Percentiles rank a stretch among this genome's conserved stretches.
Evolutionary conservation across 2,797 vertebrate species (phyloP).

Genomic region (Etheostoma perlongum): DNA sequence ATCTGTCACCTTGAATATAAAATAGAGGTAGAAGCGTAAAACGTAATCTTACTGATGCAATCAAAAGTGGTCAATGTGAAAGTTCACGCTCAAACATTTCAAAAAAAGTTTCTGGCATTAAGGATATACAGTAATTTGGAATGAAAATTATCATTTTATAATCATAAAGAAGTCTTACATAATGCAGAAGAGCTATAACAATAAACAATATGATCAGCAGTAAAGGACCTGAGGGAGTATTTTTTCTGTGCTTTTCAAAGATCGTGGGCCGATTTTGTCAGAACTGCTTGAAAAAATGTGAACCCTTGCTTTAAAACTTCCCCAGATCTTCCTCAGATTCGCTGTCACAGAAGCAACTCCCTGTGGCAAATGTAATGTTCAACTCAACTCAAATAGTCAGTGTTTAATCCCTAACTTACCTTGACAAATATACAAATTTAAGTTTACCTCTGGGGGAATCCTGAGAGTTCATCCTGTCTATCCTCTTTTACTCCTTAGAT

Average conservation of each 20-base stretch:
- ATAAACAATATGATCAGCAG: conserved; percentile 16
- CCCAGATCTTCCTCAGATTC: conserved; percentile 21
- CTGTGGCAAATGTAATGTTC: conserved; percentile 12
- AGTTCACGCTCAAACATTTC: background rate
- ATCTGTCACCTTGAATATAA: conserved; percentile 51
- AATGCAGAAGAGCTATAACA: conserved; percentile 27
- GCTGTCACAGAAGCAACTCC: conserved; percentile 20
- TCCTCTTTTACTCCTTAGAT: conserved; percentile 31
- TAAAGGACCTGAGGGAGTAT: conserved; percentile 56
- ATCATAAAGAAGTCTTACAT: conserved; percentile 24
- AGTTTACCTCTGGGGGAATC: conserved; percentile 26
- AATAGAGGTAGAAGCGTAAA: conserved; percentile 71
- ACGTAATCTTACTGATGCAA: conserved; percentile 9
- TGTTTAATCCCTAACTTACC: conserved; percentile 32
- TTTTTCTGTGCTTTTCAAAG: conserved; percentile 40
- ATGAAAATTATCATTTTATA: conserved; percentile 2
- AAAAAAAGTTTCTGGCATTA: conserved; percentile 1
- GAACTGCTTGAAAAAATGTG: conserved; percentile 31
- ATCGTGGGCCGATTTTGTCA: conserved; percentile 40
- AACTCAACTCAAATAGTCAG: conserved; percentile 9
- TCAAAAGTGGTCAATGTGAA: conserved; percentile 25
- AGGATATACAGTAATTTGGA: background rate
- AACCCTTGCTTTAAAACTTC: conserved; percentile 18
- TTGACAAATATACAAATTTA: conserved; percentile 28
- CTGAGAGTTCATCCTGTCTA: conserved; percentile 48